These are phyloP conservation scores for Bellardia bayeri DNA, from an alignment of 2,888 invertebrate genomes.

Conservation along the genomic window DNA sequence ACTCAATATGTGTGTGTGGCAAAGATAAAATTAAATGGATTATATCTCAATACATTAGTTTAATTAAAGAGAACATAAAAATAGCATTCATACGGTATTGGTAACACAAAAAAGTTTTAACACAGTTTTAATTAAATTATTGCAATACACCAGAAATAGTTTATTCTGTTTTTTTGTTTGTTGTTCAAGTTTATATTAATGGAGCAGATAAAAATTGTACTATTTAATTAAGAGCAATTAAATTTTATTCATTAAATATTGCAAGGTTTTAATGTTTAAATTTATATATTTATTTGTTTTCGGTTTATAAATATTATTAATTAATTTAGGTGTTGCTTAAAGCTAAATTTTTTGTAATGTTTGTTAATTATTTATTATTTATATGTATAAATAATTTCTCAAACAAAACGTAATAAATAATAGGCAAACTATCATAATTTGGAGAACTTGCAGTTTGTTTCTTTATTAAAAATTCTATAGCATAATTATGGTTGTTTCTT, in stretches of 20 bases:
- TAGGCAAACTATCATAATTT: not conserved
- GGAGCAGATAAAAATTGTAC: slow-evolving; percentile 23
- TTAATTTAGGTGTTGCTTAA: slow-evolving; percentile 30
- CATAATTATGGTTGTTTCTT: too few species aligned
- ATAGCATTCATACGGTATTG: not conserved
- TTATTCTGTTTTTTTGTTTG: not conserved
- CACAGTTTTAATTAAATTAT: slow-evolving; percentile 52
- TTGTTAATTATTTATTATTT: slow-evolving; percentile 11
- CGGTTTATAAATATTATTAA: not conserved
- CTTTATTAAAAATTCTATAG: not conserved
- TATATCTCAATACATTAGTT: slow-evolving; percentile 27
- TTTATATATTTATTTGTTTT: slow-evolving; percentile 44
- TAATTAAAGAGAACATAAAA: slow-evolving; percentile 26
- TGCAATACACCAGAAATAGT: slow-evolving; percentile 7
- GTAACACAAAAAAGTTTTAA: slow-evolving; percentile 31
- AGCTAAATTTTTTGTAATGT: slow-evolving; percentile 31
- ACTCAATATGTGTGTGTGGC: slow-evolving; percentile 2
- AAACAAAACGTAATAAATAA: not conserved
- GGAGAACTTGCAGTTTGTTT: slow-evolving; percentile 1
- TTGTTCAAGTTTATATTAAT: not conserved
- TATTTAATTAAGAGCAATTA: slow-evolving; percentile 58
- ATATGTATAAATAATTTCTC: slow-evolving; percentile 8
- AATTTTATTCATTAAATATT: slow-evolving; percentile 41
- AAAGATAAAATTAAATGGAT: slow-evolving; percentile 6
- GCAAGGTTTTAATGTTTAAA: slow-evolving; percentile 37